phyloP scores from a whole-genome alignment of 2,888 invertebrate genomes.

The Brachyptera putata region DNA sequence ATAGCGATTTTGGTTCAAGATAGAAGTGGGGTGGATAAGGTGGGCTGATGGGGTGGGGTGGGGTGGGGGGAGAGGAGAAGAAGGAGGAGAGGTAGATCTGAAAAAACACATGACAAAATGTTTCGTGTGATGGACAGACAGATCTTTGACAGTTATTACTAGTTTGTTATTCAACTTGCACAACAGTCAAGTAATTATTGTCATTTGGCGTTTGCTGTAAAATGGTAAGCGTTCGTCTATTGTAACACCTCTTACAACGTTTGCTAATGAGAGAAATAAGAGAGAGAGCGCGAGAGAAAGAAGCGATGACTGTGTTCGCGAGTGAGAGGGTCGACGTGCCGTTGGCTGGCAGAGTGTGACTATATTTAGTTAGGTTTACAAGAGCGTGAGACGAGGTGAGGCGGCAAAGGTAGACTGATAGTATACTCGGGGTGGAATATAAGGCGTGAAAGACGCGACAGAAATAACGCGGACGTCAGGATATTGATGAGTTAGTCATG shows the following conservation, averaged over 20 bases:
- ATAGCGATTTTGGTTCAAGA: not conserved
- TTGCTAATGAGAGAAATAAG: slow-evolving; percentile 15
- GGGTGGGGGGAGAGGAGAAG: too few species aligned
- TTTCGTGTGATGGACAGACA: not conserved
- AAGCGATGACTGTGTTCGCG: not conserved
- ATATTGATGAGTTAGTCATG: not conserved
- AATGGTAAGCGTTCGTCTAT: not conserved
- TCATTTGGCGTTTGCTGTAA: not conserved
- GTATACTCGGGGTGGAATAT: not conserved
- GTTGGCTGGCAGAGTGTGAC: too few species aligned
- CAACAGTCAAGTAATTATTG: not conserved
- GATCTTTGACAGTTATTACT: slow-evolving; percentile 5
- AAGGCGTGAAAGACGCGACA: slow-evolving; percentile 7
- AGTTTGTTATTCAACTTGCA: not conserved
- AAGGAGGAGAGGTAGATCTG: too few species aligned
- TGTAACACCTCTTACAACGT: slow-evolving; percentile 13
- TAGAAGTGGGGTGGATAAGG: too few species aligned
- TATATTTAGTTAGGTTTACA: slow-evolving; percentile 4
- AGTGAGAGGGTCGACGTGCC: slow-evolving; percentile 13
- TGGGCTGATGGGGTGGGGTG: too few species aligned
- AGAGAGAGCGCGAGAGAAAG: slow-evolving; percentile 1
- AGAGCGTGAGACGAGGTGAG: not conserved
- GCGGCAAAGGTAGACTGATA: not conserved
- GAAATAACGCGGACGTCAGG: not conserved
- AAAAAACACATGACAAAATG: not conserved